A percentile compares a stretch with the other conserved stretches of the same genome.
These are phyloP conservation scores for Ochlodes sylvanus DNA, from an alignment of 2,888 invertebrate genomes.

Conservation along the genomic window DNA sequence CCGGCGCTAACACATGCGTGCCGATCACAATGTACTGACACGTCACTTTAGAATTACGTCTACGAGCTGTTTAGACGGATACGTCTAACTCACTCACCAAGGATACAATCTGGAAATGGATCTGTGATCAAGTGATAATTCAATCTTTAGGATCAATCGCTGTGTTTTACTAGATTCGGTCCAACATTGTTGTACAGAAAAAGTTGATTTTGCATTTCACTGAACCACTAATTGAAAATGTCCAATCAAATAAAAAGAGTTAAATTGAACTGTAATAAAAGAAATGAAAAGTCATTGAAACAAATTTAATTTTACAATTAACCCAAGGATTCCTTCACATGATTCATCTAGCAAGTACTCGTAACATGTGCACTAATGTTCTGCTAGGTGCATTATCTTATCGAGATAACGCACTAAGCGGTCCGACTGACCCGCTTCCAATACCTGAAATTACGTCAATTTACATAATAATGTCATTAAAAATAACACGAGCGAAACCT, in stretches of 20 bases:
- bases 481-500: neutral
- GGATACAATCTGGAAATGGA: neutral
- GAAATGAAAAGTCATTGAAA: too few species aligned
- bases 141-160: too few species aligned
- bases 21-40: neutral
- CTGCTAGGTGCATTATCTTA: conserved; percentile 5
- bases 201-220: too few species aligned
- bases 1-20: conserved; percentile 9
- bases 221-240: too few species aligned
- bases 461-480: conserved; percentile 22
- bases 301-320: neutral
- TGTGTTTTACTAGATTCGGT: too few species aligned
- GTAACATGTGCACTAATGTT: neutral
- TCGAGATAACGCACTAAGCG: conserved; percentile 10
- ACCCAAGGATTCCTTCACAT: neutral
- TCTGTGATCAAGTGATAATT: too few species aligned
- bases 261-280: too few species aligned
- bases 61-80: neutral
- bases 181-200: too few species aligned
- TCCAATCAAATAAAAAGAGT: too few species aligned
- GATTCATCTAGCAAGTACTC: neutral
- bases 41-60: neutral
- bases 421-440: conserved; percentile 11
- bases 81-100: neutral
- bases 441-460: conserved; percentile 18